phyloP scores from a whole-genome alignment of 2,113 vertebrate genomes.

The Phalacrocorax pelagicus region DNA sequence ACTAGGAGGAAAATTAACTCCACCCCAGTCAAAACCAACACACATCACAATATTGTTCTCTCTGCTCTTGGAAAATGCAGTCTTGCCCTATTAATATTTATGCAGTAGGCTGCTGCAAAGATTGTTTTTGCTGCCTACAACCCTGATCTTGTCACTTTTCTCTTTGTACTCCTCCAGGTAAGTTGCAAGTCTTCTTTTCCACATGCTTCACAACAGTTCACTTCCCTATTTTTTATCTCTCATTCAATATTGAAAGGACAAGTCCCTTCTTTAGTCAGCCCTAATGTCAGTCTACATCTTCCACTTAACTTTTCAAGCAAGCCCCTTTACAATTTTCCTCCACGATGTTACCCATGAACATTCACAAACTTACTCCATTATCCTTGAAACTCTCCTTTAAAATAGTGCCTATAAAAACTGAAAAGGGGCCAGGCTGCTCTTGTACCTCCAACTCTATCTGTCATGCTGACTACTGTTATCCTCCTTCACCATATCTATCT shows the following conservation, averaged over 20 bases:
- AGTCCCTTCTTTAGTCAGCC: not conserved
- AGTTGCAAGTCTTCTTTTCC: not conserved
- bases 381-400: slow-evolving; percentile 3
- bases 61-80: not conserved
- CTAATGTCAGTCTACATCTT: not conserved
- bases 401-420: not conserved
- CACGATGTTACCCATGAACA: not conserved
- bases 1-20: too few relatives aligned
- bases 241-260: not conserved
- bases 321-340: not conserved
- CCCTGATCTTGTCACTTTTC: not conserved
- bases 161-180: not conserved
- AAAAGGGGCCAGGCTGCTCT: not conserved
- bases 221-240: not conserved
- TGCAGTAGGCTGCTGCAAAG: not conserved
- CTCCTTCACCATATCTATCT: not conserved
- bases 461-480: not conserved
- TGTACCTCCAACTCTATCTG: not conserved
- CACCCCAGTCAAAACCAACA: too few relatives aligned
- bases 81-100: slow-evolving; percentile 1
- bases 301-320: not conserved
- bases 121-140: slow-evolving; percentile 4
- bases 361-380: not conserved
- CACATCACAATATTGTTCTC: not conserved
- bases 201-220: not conserved